A percentile compares a stretch with the other conserved stretches of the same genome.
Conservation (phyloP, 2,888 invertebrate species). For the Drosophila macrothrix region DNA sequence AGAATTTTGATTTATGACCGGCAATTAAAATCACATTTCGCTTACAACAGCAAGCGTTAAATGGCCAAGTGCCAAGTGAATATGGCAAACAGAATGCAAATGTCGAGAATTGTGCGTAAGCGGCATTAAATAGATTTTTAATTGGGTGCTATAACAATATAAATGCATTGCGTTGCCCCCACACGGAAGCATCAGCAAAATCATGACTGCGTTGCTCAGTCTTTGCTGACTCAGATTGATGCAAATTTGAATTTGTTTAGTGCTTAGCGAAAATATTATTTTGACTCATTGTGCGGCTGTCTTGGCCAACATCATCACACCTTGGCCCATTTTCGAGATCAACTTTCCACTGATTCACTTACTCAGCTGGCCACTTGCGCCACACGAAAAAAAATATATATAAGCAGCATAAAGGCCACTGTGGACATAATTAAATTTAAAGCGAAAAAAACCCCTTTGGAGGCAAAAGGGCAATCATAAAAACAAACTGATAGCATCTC, state of each 20-base stretch:
- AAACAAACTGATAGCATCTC: constrained; percentile 66
- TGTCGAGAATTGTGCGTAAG: constrained; percentile 29
- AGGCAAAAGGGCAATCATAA: constrained; percentile 70
- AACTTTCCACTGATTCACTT: constrained; percentile 56
- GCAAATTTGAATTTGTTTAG: not conserved
- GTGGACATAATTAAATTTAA: constrained; percentile 66
- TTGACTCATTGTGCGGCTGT: constrained; percentile 38
- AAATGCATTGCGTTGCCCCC: constrained; percentile 12
- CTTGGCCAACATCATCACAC: constrained; percentile 29
- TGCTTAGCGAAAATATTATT: not conserved
- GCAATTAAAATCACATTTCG: constrained; percentile 80
- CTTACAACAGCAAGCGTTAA: constrained; percentile 34
- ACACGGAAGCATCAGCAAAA: constrained; percentile 10
- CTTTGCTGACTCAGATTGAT: constrained; percentile 30
- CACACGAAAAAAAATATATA: not conserved
- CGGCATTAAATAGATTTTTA: constrained; percentile 73
- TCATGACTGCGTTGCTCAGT: not conserved
- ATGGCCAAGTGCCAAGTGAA: constrained; percentile 43
- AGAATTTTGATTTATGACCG: constrained; percentile 75
- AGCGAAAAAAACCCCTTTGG: constrained; percentile 41
- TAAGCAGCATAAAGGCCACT: constrained; percentile 15
- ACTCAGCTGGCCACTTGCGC: constrained; percentile 33
- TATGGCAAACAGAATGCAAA: constrained; percentile 16
- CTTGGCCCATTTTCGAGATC: constrained; percentile 26
- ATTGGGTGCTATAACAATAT: constrained; percentile 67